Conservation (phyloP, 1,140 invertebrate species). For the Brachionus calyciflorus region DNA sequence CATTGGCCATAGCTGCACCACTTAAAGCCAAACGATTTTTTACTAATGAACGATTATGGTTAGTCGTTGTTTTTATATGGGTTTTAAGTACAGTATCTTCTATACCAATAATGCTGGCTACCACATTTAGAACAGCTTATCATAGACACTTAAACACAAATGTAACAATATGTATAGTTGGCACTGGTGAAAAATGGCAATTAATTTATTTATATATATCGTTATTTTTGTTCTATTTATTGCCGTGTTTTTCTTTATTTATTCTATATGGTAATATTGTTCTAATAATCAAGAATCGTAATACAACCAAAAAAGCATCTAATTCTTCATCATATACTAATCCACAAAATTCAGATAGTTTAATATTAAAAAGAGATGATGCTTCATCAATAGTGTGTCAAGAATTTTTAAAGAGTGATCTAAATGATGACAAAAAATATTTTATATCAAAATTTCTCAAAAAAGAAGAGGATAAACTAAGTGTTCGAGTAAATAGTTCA, state of each 20-base stretch:
- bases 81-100: neutral
- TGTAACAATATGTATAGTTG: conserved; percentile 20
- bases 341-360: neutral
- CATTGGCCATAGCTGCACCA: conserved; percentile 23
- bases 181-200: conserved; percentile 23
- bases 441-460: too few relatives aligned
- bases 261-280: conserved; percentile 38
- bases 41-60: conserved; percentile 13
- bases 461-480: neutral
- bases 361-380: neutral
- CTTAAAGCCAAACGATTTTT: conserved; percentile 40
- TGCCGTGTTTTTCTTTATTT: conserved; percentile 32
- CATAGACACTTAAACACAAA: neutral
- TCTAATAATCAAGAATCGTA: conserved; percentile 26
- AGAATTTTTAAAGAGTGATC: too few relatives aligned
- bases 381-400: neutral
- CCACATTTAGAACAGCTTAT: conserved; percentile 31
- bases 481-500: neutral
- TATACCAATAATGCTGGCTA: conserved; percentile 18
- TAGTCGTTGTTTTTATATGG: conserved; percentile 30
- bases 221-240: conserved; percentile 30
- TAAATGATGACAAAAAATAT: too few relatives aligned
- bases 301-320: neutral
- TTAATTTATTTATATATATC: conserved; percentile 28
- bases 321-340: neutral